A percentile compares a stretch with the other conserved stretches of the same genome.
Evolutionary conservation across 2,888 invertebrate genomes (phyloP).

Genomic region (Periphyllus acericola): DNA sequence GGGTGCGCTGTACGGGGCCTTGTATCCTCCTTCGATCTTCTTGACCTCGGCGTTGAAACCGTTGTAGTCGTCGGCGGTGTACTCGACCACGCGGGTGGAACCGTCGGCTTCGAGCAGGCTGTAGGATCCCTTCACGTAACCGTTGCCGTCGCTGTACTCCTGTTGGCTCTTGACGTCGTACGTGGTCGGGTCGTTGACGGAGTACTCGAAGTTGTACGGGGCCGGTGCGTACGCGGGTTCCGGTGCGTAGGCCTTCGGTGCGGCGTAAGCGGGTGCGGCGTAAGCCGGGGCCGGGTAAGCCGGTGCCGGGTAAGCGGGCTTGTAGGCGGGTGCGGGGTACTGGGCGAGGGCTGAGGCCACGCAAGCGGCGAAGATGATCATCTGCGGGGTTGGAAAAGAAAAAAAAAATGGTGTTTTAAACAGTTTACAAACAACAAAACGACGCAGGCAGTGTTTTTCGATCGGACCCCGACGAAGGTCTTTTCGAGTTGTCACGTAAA

Average conservation of each 20-base stretch:
- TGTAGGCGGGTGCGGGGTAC: constrained; percentile 53
- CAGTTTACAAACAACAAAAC: background rate
- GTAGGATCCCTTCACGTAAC: constrained; percentile 62
- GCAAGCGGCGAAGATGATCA: constrained; percentile 59
- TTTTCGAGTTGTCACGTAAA: background rate
- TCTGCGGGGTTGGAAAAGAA: background rate
- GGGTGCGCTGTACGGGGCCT: constrained; percentile 63
- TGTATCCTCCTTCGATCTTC: constrained; percentile 61
- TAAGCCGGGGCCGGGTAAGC: constrained; percentile 45
- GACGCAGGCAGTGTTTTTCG: background rate
- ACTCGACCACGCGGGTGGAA: constrained; percentile 61
- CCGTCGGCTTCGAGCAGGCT: constrained; percentile 59
- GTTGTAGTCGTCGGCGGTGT: constrained; percentile 62
- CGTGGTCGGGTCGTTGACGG: constrained; percentile 60
- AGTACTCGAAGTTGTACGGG: constrained; percentile 62
- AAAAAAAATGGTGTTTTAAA: background rate
- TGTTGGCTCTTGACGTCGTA: constrained; percentile 60
- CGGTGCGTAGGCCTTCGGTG: constrained; percentile 59
- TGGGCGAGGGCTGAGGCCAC: constrained; percentile 65
- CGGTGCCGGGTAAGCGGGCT: too few species aligned
- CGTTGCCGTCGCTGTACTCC: constrained; percentile 60
- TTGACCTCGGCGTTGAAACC: constrained; percentile 63
- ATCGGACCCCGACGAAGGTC: too few species aligned
- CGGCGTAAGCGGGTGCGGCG: constrained; percentile 52
- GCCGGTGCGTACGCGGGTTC: constrained; percentile 42